A percentile compares a stretch with the other conserved stretches of the same genome.
Conservation (phyloP, 2,797 vertebrate species). For the Chromis chromis region DNA sequence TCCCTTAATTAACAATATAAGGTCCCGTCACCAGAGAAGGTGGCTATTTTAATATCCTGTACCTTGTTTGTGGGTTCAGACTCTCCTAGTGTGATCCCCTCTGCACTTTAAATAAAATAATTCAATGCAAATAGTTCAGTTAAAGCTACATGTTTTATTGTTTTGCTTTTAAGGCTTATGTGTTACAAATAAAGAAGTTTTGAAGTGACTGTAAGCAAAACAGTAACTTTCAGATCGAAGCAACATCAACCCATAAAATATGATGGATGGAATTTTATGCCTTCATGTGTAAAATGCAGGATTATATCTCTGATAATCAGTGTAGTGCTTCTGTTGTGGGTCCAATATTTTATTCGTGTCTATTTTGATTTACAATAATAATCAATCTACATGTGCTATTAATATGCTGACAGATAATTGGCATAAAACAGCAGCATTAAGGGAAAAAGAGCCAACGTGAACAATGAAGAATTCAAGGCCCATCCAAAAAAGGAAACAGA, state of each 20-base stretch:
- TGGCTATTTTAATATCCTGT: no score
- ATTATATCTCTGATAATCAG: neutral
- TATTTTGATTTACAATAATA: neutral
- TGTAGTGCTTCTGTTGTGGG: neutral
- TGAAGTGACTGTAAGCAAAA: no score
- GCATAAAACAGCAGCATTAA: neutral
- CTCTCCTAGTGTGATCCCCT: neutral
- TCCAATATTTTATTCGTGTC: neutral
- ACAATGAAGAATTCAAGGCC: slow-evolving; percentile 24
- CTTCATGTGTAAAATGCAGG: neutral
- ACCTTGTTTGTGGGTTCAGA: neutral
- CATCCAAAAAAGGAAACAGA: slow-evolving; percentile 31
- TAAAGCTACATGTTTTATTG: no score
- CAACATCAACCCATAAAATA: neutral
- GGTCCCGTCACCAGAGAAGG: no score
- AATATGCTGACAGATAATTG: neutral
- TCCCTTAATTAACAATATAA: neutral
- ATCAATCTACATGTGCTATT: neutral
- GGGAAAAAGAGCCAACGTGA: neutral
- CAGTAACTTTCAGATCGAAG: neutral
- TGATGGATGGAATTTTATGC: neutral
- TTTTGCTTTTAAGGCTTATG: no score
- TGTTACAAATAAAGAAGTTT: no score
- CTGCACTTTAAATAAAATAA: neutral
- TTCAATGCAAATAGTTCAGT: neutral